Evolutionary conservation across 37 sponge, comb jelly and placozoan species (phyloP), one percentile per base, ranked within the genome.

Genomic region (Amphimedon queenslandica): DNA sequence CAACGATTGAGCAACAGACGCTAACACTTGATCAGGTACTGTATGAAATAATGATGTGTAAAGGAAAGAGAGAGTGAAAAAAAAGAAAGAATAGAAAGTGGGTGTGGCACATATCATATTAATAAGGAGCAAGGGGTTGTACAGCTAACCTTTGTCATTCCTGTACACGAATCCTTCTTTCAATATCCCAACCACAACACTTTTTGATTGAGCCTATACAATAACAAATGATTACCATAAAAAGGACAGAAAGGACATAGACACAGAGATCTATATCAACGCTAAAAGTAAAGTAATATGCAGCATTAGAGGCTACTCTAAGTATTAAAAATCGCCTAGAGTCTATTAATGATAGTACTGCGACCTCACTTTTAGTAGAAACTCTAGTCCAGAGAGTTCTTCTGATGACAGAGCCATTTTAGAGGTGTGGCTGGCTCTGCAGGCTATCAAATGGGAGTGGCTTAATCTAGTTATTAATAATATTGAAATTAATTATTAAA

Each of bases 171-270:
- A 85, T n/a, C 65, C 47, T 25, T 74, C 86, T 18, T 61, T 42
- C 24, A 63, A 79, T 5, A 85, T 37, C 29, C 66, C 66, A 3
- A 70, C 47, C 51, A 85, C 80, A 8, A 37, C 53, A 4, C 37
- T 64, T 36, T 85, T 85, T 37, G 86, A 85, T 20, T 66, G 74
- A 60, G 80, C 86, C 86, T 85, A 47, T 13, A 47, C 13, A 18
- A 13, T 47, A 47, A 47, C 8, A 18, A n/a, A n/a, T n/a, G n/a
- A n/a, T n/a, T n/a, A n/a, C n/a, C n/a, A n/a, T n/a, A n/a, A n/a
- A n/a, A n/a, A n/a, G n/a, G n/a, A n/a, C n/a, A n/a, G n/a, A n/a
- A n/a, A n/a, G n/a, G n/a, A n/a, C n/a, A n/a, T n/a, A n/a, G n/a
- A n/a, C n/a, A n/a, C n/a, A n/a, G n/a, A n/a, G n/a, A n/a, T n/a